These are phyloP conservation scores for Paedocypris micromegethes DNA, from an alignment of 2,797 vertebrate genomes.

Conservation along the genomic window DNA sequence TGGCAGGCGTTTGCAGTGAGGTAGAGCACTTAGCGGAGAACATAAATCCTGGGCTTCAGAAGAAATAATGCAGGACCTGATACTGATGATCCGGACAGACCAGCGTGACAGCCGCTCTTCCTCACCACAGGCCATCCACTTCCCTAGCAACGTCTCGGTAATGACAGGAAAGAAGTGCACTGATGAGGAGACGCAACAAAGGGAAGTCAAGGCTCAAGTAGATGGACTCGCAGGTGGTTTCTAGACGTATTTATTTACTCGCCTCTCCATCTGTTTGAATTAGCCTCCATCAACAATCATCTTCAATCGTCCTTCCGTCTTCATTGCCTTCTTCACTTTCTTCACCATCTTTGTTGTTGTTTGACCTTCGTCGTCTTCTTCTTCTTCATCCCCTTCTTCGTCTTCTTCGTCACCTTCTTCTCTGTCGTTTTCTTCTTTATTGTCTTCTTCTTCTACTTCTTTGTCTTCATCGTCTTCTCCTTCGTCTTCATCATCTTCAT, in stretches of 20 bases:
- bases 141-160: conserved; percentile 3
- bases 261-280: conserved; percentile 50
- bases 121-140: conserved; percentile 28
- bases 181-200: conserved; percentile 57
- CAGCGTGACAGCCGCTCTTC: conserved; percentile 13
- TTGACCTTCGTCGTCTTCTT: no score
- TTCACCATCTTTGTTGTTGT: no score
- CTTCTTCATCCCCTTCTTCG: no score
- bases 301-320: no score
- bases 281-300: conserved; percentile 54
- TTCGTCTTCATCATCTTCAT: no score
- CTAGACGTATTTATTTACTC: conserved; percentile 49
- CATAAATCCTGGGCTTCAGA: conserved; percentile 36
- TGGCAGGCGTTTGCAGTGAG: conserved; percentile 27
- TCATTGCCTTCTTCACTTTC: no score
- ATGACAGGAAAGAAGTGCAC: conserved; percentile 45
- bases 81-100: conserved; percentile 24
- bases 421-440: no score
- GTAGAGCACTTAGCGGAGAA: conserved; percentile 28
- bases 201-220: conserved; percentile 14
- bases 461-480: no score
- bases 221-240: conserved; percentile 39
- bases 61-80: conserved; percentile 36
- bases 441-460: no score
- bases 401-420: no score